phyloP scores from a whole-genome alignment of 2,888 invertebrate genomes.

The Acronicta psi region DNA sequence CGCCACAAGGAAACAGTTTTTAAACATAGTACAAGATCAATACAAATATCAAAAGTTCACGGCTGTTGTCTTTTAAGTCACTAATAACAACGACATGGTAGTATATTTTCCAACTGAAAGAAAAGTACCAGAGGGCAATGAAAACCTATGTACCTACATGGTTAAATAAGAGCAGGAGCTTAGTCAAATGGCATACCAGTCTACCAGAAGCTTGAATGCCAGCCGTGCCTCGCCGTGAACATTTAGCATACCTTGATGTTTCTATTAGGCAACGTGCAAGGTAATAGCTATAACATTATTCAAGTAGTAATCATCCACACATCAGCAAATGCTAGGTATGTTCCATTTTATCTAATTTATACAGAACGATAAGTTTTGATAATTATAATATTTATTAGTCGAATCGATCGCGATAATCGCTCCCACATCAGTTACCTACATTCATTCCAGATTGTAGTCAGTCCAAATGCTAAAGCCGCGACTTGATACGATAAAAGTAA shows the following conservation, averaged over 20 bases:
- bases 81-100: background rate
- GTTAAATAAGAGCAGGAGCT: conserved; percentile 7
- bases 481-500: too few species aligned
- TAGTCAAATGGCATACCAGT: conserved; percentile 19
- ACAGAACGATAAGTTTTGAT: conserved; percentile 5
- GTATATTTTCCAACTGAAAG: background rate
- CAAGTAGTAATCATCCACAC: conserved; percentile 22
- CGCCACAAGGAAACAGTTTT: conserved; percentile 17
- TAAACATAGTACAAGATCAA: conserved; percentile 25
- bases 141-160: background rate
- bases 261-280: conserved; percentile 39
- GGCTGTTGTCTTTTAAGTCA: conserved; percentile 15
- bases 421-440: background rate
- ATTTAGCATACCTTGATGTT: conserved; percentile 40
- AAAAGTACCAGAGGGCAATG: background rate
- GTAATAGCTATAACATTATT: conserved; percentile 23
- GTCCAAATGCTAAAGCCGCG: too few species aligned
- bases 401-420: background rate
- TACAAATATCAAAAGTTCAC: conserved; percentile 41
- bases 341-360: conserved; percentile 29
- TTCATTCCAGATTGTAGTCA: background rate
- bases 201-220: conserved; percentile 35
- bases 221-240: conserved; percentile 36
- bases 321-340: conserved; percentile 25
- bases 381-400: conserved; percentile 4